These are phyloP conservation scores for Laticauda colubrina DNA, from an alignment of 2,113 vertebrate genomes.

Conservation along the genomic window DNA sequence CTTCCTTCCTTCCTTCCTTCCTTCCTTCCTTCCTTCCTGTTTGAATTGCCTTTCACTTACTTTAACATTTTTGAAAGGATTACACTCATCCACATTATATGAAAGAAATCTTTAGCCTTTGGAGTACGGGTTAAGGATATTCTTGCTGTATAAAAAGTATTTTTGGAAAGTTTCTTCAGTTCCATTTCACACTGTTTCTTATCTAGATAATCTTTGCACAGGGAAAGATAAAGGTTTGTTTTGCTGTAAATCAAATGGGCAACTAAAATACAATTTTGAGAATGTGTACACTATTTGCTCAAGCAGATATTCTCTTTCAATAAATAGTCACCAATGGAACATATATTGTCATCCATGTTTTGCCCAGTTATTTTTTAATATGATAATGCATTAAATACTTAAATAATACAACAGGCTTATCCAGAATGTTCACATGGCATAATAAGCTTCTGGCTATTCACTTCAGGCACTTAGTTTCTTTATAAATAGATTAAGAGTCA, in stretches of 20 bases:
- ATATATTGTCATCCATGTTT: background rate
- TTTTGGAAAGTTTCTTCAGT: background rate
- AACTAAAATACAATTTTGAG: background rate
- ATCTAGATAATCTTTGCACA: background rate
- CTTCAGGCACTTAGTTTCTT: background rate
- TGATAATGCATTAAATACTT: background rate
- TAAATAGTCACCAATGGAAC: background rate
- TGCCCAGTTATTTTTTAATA: background rate
- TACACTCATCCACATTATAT: background rate
- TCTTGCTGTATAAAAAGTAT: background rate
- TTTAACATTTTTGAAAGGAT: background rate
- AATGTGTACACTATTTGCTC: background rate
- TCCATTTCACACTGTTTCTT: background rate
- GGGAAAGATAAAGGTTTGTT: background rate
- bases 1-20: background rate
- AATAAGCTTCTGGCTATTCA: background rate
- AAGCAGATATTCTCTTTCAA: background rate
- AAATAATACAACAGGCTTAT: background rate
- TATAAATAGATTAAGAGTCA: background rate
- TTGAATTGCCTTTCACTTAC: background rate
- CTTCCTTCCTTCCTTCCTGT: background rate
- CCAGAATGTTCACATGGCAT: background rate
- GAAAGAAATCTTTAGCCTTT: background rate
- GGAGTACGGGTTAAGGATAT: background rate
- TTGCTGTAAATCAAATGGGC: background rate